Conservation (phyloP, 2,888 invertebrate genomes). For the Oscheius sp. region DNA sequence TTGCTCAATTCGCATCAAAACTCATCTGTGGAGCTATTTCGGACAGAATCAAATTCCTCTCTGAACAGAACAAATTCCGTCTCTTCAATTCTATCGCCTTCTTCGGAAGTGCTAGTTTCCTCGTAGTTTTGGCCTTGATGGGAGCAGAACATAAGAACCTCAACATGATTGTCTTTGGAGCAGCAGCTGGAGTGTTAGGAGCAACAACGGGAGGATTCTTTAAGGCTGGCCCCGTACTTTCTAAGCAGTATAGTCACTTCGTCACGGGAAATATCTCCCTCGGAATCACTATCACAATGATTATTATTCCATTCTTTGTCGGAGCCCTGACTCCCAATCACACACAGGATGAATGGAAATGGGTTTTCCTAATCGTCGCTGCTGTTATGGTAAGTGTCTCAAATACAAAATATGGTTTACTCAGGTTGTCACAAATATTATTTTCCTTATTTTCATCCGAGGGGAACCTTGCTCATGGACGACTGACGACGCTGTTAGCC, state of each 20-base stretch:
- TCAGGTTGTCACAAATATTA: slow-evolving; percentile 55
- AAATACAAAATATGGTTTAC: neutral
- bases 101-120: slow-evolving; percentile 54
- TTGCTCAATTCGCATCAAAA: slow-evolving; percentile 65
- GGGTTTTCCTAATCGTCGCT: slow-evolving; percentile 54
- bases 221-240: slow-evolving; percentile 62
- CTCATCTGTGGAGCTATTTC: slow-evolving; percentile 56
- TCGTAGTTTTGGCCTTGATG: slow-evolving; percentile 61
- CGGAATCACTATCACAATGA: slow-evolving; percentile 65
- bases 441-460: slow-evolving; percentile 57
- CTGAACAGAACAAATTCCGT: slow-evolving; percentile 66
- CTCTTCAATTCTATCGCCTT: slow-evolving; percentile 69
- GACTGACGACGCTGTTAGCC: slow-evolving; percentile 37
- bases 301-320: slow-evolving; percentile 62
- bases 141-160: slow-evolving; percentile 46
- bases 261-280: slow-evolving; percentile 69
- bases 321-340: slow-evolving; percentile 58
- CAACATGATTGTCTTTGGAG: slow-evolving; percentile 51
- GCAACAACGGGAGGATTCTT: slow-evolving; percentile 60
- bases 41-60: slow-evolving; percentile 59
- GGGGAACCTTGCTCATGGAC: slow-evolving; percentile 65
- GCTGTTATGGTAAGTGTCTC: slow-evolving; percentile 48
- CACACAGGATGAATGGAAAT: slow-evolving; percentile 63
- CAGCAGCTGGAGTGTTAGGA: slow-evolving; percentile 56
- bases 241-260: slow-evolving; percentile 65